Evolutionary conservation across 2,888 invertebrate genomes (phyloP), one percentile per base, ranked within the genome.

Genomic region (Hipparchia sbordonii): DNA sequence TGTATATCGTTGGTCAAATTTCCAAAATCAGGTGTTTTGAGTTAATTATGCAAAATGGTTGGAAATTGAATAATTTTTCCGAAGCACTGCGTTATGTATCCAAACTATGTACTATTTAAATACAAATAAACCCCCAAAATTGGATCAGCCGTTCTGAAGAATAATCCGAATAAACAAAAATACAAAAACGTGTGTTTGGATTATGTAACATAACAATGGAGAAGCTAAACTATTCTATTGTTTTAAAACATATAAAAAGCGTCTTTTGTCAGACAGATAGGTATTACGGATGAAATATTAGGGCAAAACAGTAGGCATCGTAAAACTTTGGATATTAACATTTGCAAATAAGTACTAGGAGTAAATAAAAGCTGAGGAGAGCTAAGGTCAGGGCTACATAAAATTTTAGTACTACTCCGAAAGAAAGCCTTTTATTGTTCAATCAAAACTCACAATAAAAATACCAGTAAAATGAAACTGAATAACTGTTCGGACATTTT

Each of bases 371-470:
- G 33, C 65, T 23, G 9, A 5, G 48, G 4, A 51, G 23, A 69
- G 8, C 61, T 61, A 13, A 69, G 61, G 61, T 69, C 61, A 61
- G 61, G 60, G 51, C 39, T 12, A 69, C 69, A 61, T 69, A 61
- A 69, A 69, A 69, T 52, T 61, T 61, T 39, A 69, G 51, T 61
- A 61, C 61, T 61, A 54, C 61, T 69, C 13, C n/a, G 69, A 13
- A 61, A 61, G 60, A 69, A 69, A 52, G 69, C 69, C 69, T 69
- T 48, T 69, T 69, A 69, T 61, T 69, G 60, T 69, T 61, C 69
- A 60, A 69, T 60, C 69, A 69, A 61, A 69, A 61, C 39, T 61
- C 69, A 69, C 51, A 69, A 61, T 69, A 69, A 69, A 69, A 61
- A 61, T 39, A 13, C 7, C 45, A 54, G 13, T 69, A 69, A 69